Evolutionary conservation across 2,888 invertebrate genomes (phyloP), one percentile per base, ranked within the genome.

Genomic region (Calameuta pallipes): DNA sequence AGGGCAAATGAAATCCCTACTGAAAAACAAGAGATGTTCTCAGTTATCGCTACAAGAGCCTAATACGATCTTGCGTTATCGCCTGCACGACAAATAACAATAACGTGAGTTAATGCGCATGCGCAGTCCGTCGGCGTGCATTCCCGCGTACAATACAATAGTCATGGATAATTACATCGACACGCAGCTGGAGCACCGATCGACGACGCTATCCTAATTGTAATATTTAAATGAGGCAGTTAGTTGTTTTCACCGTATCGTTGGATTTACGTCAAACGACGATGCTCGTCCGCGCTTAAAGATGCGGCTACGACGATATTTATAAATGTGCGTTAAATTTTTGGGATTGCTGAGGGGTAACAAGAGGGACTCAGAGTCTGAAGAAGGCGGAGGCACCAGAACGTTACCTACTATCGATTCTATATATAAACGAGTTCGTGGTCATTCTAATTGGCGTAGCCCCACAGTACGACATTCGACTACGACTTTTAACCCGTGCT

Each of bases 381-480:
- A 56, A 23, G 56, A 56, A 56, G 56, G 23, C 23, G 56, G 76
- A 37, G 70, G 41, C 69, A 75, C 71, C 69, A 12, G 76, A 69
- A 37, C 75, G 68, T 70, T 35, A 69, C 76, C 73, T 76, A 78
- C 73, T 69, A 76, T 78, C 37, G 76, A 76, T 76, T 76, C 76
- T 78, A 78, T 76, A 78, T 78, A 78, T 78, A 78, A 76, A 78
- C 56, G 56, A 56, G 71, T 34, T 23, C 71, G 71, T 34, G 71
- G 34, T 71, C 71, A 34, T 71, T 71, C 30, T 71, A 71, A 56
- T 56, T 56, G 56, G 56, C 56, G 56, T 56, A 56, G 56, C 56
- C 56, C 56, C 56, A 9, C 56, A 9, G 56, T 56, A 56, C 23
- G 56, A 56, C 56, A 15, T 23, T 56, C 56, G 23, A 56, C 56